Evolutionary conservation across 2,113 vertebrate species (phyloP).

Genomic region (Centropristis striata): DNA sequence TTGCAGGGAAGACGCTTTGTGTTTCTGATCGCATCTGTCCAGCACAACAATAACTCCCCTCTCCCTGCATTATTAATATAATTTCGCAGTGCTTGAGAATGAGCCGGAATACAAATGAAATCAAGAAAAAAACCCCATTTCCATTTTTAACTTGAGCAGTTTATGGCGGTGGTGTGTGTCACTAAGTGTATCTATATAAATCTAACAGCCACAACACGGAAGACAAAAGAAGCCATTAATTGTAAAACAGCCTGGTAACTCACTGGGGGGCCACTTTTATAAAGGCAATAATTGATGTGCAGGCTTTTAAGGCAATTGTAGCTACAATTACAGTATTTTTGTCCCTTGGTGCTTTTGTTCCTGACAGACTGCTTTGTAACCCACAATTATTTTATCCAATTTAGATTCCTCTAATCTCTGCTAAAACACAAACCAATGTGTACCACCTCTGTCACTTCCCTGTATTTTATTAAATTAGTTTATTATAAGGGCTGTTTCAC

Average conservation of each 20-base stretch:
- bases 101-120: conserved; percentile 52
- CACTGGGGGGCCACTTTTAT: conserved; percentile 30
- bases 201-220: conserved; percentile 6
- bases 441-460: background rate
- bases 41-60: background rate
- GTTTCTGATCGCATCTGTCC: conserved; percentile 11
- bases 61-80: conserved; percentile 50
- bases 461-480: background rate
- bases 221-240: conserved; percentile 45
- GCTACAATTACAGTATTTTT: conserved; percentile 59
- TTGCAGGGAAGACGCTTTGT: background rate
- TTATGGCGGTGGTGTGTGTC: background rate
- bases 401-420: conserved; percentile 24
- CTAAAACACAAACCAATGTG: conserved; percentile 18
- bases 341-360: conserved; percentile 41
- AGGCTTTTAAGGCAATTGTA: conserved; percentile 47
- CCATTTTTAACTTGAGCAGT: conserved; percentile 10
- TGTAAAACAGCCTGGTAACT: conserved; percentile 36
- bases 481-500: background rate
- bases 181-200: background rate
- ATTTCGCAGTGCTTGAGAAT: conserved; percentile 5
- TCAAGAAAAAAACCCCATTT: conserved; percentile 7
- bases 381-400: conserved; percentile 46
- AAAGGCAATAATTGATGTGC: conserved; percentile 61
- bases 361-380: conserved; percentile 22